A percentile compares a stretch with the other conserved stretches of the same genome.
Conservation (phyloP, 2,113 vertebrate genomes). For the Campylorhamphus procurvoides region DNA sequence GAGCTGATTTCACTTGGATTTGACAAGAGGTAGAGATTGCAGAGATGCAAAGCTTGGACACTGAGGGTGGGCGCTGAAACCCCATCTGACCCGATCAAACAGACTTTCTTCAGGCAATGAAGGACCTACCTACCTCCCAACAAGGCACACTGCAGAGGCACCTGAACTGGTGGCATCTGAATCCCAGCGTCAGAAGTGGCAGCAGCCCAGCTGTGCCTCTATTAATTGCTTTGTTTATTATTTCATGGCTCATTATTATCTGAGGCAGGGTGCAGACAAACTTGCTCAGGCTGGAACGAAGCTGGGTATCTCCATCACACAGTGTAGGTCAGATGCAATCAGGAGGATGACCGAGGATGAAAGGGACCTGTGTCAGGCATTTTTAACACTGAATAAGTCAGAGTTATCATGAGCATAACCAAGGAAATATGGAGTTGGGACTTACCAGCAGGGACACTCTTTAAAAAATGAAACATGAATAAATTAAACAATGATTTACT, state of each 20-base stretch:
- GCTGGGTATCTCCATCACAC: neutral
- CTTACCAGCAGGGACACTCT: neutral
- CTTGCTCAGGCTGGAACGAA: neutral
- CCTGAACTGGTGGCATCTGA: neutral
- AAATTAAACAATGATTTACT: neutral
- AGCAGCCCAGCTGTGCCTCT: neutral
- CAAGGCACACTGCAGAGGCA: neutral
- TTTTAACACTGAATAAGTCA: neutral
- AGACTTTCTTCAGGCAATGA: neutral
- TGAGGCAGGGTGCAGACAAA: neutral
- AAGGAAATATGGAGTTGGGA: neutral
- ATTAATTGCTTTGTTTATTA: neutral
- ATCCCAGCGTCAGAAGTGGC: neutral
- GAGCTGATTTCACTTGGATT: neutral
- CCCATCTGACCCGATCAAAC: neutral
- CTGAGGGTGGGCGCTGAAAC: neutral
- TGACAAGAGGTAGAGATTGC: neutral
- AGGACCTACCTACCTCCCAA: neutral
- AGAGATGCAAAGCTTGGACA: neutral
- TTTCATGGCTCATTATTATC: neutral
- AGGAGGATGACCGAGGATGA: neutral
- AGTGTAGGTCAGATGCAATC: neutral
- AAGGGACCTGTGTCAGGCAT: neutral
- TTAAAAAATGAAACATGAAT: neutral
- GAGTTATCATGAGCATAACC: neutral